phyloP scores from a whole-genome alignment of 2,113 vertebrate species.

The Lepisosteus oculatus region DNA sequence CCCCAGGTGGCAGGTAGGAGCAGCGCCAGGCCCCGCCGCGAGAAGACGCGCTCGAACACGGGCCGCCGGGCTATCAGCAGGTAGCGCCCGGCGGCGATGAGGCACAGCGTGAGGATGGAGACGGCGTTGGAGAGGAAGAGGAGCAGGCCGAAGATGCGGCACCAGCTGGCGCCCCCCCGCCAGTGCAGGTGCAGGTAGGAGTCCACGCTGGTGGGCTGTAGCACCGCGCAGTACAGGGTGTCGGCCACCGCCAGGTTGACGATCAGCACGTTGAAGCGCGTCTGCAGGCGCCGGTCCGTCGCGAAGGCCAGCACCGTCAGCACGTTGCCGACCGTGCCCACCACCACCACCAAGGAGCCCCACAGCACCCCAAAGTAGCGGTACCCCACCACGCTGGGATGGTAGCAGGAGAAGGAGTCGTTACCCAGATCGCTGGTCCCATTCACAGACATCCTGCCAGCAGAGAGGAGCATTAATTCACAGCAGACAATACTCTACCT shows the following conservation, averaged over 20 bases:
- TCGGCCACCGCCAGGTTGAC: conserved; percentile 78
- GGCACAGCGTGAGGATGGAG: conserved; percentile 81
- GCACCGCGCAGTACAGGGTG: conserved; percentile 75
- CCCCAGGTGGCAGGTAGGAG: conserved; percentile 66
- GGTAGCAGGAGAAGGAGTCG: conserved; percentile 71
- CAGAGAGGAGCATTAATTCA: conserved; percentile 6
- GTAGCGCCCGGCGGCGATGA: conserved; percentile 75
- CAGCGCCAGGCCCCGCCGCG: conserved; percentile 48
- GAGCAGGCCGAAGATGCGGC: conserved; percentile 72
- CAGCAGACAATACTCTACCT: neutral
- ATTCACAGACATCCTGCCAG: conserved; percentile 50
- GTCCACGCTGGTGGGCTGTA: conserved; percentile 79
- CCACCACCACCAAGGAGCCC: conserved; percentile 68
- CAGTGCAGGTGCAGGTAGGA: conserved; percentile 79
- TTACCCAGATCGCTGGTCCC: conserved; percentile 39
- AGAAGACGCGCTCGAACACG: conserved; percentile 69
- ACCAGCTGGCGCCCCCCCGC: conserved; percentile 68
- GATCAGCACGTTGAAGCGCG: conserved; percentile 81
- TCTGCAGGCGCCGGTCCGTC: conserved; percentile 63
- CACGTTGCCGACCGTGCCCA: conserved; percentile 73
- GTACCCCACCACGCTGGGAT: conserved; percentile 67
- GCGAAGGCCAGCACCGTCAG: conserved; percentile 78
- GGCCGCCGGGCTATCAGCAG: conserved; percentile 69
- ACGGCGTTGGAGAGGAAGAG: conserved; percentile 80
- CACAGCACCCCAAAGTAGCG: conserved; percentile 74